Conservation (phyloP, 2,797 vertebrate species). For the Carapus acus region DNA sequence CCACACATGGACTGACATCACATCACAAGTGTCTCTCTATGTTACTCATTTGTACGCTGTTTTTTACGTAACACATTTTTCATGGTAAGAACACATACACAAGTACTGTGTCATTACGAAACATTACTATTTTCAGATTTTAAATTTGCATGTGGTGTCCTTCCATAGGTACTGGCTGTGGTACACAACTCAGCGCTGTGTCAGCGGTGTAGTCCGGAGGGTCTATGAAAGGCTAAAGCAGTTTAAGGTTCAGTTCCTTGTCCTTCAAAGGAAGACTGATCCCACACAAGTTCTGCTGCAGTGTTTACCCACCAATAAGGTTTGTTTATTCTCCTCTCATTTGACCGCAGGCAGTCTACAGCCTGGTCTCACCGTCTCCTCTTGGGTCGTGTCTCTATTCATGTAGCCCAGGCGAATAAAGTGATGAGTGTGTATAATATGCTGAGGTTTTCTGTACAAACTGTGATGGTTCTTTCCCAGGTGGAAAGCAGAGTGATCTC, state of each 20-base stretch:
- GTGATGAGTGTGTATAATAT: too few species aligned
- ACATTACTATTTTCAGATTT: too few species aligned
- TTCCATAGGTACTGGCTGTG: conserved; percentile 92
- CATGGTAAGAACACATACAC: conserved; percentile 78
- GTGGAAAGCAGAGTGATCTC: conserved; percentile 65
- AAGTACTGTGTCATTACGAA: not conserved
- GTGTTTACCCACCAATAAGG: conserved; percentile 88
- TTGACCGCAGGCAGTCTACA: too few species aligned
- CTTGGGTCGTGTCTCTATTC: too few species aligned
- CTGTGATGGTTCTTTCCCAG: conserved; percentile 45
- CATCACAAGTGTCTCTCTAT: conserved; percentile 80
- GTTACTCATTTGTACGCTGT: conserved; percentile 86
- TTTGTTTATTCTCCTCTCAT: conserved; percentile 37
- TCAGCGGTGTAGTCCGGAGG: conserved; percentile 82
- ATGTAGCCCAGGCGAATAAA: too few species aligned
- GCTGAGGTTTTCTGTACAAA: too few species aligned
- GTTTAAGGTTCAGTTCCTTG: conserved; percentile 91
- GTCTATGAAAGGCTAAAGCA: conserved; percentile 87
- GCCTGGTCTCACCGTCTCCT: too few species aligned
- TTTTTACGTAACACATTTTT: conserved; percentile 92
- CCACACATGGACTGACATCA: conserved; percentile 89
- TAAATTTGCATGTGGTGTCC: not conserved
- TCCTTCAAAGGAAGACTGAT: conserved; percentile 85
- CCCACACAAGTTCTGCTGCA: conserved; percentile 90
- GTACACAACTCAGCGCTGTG: conserved; percentile 86